These are phyloP conservation scores for Halcyon leucocephala DNA, from an alignment of 2,797 vertebrate genomes.

Conservation along the genomic window DNA sequence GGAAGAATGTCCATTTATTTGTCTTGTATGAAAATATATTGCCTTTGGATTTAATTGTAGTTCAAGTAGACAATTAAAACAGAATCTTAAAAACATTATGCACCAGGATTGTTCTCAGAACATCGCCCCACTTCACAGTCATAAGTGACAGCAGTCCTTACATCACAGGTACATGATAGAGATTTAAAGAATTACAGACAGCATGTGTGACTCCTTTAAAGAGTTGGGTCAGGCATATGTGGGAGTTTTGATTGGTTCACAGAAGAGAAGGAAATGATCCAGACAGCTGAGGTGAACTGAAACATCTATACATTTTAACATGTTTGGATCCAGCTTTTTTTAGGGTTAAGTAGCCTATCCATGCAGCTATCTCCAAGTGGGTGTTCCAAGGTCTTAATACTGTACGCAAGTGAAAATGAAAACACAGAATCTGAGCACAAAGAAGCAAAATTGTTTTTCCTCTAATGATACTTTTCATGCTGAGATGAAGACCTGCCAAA, in stretches of 20 bases:
- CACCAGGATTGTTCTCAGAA: background rate
- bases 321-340: background rate
- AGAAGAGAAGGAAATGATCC: background rate
- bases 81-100: background rate
- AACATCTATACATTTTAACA: background rate
- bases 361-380: background rate
- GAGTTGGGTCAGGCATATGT: background rate
- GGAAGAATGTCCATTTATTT: background rate
- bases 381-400: background rate
- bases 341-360: background rate
- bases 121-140: background rate
- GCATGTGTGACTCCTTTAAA: background rate
- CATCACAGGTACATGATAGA: fast-evolving
- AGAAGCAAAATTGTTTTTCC: background rate
- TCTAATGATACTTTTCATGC: background rate
- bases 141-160: background rate
- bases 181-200: background rate
- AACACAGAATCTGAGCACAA: background rate
- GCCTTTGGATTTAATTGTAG: background rate
- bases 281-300: background rate
- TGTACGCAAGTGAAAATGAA: background rate
- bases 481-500: background rate
- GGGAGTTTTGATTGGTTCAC: background rate
- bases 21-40: background rate
- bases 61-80: background rate